A percentile compares a stretch with the other conserved stretches of the same genome.
Conservation (phyloP, 2,113 vertebrate genomes). For the Garra rufa region DNA sequence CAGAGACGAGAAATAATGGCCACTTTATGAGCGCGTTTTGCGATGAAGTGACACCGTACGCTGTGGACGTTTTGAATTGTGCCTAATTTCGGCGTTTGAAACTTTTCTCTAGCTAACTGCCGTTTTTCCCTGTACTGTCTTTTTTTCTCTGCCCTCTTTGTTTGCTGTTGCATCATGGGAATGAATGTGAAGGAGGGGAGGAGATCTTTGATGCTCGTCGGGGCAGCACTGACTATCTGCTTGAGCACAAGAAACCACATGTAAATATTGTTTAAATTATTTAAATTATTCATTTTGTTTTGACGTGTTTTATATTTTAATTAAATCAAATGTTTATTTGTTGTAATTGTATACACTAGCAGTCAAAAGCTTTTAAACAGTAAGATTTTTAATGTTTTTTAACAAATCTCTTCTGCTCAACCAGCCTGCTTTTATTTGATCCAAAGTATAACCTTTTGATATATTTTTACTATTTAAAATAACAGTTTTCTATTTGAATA, state of each 20-base stretch:
- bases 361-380: no score
- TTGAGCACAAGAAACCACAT: not conserved
- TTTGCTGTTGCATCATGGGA: conserved; percentile 66
- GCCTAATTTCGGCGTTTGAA: conserved; percentile 39
- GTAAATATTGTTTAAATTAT: no score
- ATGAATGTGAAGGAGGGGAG: conserved; percentile 33
- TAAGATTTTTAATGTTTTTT: no score
- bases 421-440: no score
- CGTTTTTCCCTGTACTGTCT: conserved; percentile 7
- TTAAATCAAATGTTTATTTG: no score
- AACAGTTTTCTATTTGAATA: no score
- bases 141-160: conserved; percentile 57
- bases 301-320: no score
- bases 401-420: no score
- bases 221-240: conserved; percentile 2
- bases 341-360: no score
- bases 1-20: not conserved
- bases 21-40: conserved; percentile 5
- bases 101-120: conserved; percentile 46
- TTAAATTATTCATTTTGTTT: not conserved
- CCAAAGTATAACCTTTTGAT: no score
- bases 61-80: not conserved
- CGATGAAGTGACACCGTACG: not conserved
- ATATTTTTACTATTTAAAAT: no score
- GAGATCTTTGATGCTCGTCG: not conserved